Base-by-base conservation (phyloP, 2,113 vertebrate species). In the Scalopus aquaticus region DNA sequence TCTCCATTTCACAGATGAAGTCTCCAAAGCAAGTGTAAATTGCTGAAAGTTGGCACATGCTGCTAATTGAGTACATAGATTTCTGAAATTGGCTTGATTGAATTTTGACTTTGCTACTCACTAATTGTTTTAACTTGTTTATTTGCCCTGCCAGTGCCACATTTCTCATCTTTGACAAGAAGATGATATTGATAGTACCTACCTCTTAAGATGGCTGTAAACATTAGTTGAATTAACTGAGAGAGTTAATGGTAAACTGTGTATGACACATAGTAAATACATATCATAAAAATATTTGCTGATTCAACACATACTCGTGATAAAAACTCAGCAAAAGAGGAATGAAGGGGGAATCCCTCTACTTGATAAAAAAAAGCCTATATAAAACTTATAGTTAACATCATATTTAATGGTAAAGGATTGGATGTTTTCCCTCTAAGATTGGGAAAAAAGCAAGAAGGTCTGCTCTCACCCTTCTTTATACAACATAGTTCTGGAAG, bases 71-170 rank as follows among this genome's bases (percentile, higher is more conserved):
- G 32, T 56, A n/a, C n/a, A 35, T n/a, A 26, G 37, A 78, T 62
- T 51, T 91, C 49, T 82, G 51, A 82, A 78, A 56, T 65, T 24
- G 79, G 72, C 16, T 28, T 79, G 32, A 13, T 70, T 84, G 65
- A 32, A 94, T 67, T 49, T 80, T 44, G 26, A 69, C 20, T 94
- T 90, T 92, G 37, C 70, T 77, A 46, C 32, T 91, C 76, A 60
- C 22, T 46, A 70, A n/a, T 35, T 74, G n/a, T 83, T 79, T 90
- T 74, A 74, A 79, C 44, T 92, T 82, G 22, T 58, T 69, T 73
- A 74, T 90, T 92, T 85, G n/a, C 44, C 16, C 19, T 65, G n/a
- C 24, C 6, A 35, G 26, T n/a, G 10, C 24, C 72, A 79, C n/a
- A 81, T 85, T 90, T 60, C 24, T 90, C 20, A 78, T 74, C 65